Conservation (phyloP, 2,797 vertebrate species). For the Poecilia velifera region DNA sequence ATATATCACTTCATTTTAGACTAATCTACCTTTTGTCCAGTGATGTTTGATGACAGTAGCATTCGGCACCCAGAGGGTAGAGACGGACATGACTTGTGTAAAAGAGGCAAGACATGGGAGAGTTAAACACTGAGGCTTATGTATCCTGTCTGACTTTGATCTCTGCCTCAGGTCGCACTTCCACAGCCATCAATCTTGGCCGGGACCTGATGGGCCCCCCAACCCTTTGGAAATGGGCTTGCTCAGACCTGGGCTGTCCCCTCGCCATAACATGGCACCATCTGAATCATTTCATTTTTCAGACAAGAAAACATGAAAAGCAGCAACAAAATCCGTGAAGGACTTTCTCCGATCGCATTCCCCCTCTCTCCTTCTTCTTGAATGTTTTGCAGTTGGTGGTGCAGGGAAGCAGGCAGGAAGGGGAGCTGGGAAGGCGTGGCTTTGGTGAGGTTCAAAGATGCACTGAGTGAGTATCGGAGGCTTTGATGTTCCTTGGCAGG, state of each 20-base stretch:
- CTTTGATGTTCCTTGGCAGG: constrained; percentile 83
- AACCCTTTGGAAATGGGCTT: constrained; percentile 46
- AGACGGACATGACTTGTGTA: constrained; percentile 63
- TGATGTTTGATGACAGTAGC: not conserved
- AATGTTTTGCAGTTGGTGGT: constrained; percentile 22
- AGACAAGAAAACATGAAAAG: constrained; percentile 14
- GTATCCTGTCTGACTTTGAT: constrained; percentile 81
- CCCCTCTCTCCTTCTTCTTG: not conserved
- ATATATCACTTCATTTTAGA: not conserved
- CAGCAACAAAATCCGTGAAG: constrained; percentile 25
- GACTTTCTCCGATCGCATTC: constrained; percentile 16
- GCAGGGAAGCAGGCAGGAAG: constrained; percentile 37
- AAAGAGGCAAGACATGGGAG: constrained; percentile 76
- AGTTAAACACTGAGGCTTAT: constrained; percentile 73
- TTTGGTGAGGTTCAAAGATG: constrained; percentile 76
- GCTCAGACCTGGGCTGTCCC: constrained; percentile 61
- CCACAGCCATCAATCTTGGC: constrained; percentile 74
- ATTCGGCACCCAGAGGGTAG: constrained; percentile 55
- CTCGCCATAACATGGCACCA: constrained; percentile 27
- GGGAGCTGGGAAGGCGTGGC: constrained; percentile 50
- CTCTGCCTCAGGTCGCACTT: constrained; percentile 78
- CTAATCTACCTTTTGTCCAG: constrained; percentile 1
- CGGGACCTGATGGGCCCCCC: constrained; percentile 54
- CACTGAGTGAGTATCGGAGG: constrained; percentile 51
- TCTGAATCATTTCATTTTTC: constrained; percentile 22